Evolutionary conservation across 2,888 invertebrate genomes (phyloP), one percentile per base, ranked within the genome.

Genomic region (Cerceris ruficornis): DNA sequence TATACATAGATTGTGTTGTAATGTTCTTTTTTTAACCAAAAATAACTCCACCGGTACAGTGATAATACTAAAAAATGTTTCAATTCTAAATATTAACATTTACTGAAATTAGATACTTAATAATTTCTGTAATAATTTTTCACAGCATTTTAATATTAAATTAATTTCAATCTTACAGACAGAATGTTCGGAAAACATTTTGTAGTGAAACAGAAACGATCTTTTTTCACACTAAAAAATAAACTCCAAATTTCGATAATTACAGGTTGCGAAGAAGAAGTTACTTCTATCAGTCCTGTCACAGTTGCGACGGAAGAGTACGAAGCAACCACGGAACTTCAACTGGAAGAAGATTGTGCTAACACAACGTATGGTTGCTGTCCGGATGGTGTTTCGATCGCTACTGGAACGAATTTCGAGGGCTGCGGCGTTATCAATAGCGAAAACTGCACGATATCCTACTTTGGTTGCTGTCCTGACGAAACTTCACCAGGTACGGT

Each of bases 381-480:
- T 88, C 94, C 94, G 7, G 96, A 97, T 91, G 95, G 95, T 14
- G 92, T 93, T 43, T 95, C 94, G 0, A 88, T 92, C 57, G 95
- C 96, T 2, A 91, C 93, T 57, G 96, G 96, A 8, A 94, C 94
- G 1, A 93, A 95, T 81, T 94, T 94, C 71, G 93, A 94, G 76
- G 96, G 96, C 46, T 96, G 95, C 79, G 93, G 90, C 7, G 88
- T 91, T 42, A 92, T 92, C 59, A 88, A 92, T 71, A 81, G 86
- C 7, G 90, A 92, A 41, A 93, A 95, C 8, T 95, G 96, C 84
- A 93, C 93, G 7, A 91, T 93, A 66, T 94, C 95, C 49, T 93
- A 94, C 86, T 95, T 93, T 87, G 96, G 96, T 68, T 97, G 97
- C 91, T 97, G 97, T 88, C 95, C 95, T 75, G 96, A 97, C 92